Conservation (phyloP, 2,113 vertebrate species). For the Dipodomys stephensi region DNA sequence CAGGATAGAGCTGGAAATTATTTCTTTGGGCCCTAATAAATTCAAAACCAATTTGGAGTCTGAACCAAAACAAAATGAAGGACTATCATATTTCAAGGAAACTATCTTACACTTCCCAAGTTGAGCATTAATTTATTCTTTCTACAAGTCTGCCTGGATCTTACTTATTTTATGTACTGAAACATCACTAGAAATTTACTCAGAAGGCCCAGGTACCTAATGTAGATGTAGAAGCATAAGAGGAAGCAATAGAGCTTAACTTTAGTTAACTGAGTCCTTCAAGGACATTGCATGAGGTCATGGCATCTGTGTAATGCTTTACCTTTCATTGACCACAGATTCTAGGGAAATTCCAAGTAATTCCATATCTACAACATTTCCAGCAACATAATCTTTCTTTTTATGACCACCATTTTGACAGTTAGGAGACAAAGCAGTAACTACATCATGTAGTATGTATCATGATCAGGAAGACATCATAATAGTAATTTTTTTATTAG, state of each 20-base stretch:
- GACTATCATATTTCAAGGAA: background rate
- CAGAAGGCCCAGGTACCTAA: background rate
- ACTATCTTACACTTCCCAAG: background rate
- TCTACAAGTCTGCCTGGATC: background rate
- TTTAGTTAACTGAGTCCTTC: background rate
- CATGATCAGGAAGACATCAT: background rate
- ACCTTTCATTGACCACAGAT: background rate
- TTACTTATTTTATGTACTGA: constrained; percentile 20
- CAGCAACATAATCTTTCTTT: constrained; percentile 22
- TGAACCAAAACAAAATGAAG: background rate
- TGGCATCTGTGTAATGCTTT: background rate
- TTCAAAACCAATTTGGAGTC: constrained; percentile 1
- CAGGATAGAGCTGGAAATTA: background rate
- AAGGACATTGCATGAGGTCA: background rate
- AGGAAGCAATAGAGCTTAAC: background rate
- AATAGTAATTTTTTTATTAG: background rate
- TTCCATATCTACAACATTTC: background rate
- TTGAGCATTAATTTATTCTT: background rate
- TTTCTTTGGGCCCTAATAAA: background rate
- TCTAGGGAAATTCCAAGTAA: background rate
- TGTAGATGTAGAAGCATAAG: accelerated
- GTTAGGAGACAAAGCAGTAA: constrained; percentile 10
- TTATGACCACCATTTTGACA: background rate
- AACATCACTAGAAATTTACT: constrained; percentile 21
- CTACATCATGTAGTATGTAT: background rate